phyloP scores from a whole-genome alignment of 2,113 vertebrate species.

The Phaethon lepturus region DNA sequence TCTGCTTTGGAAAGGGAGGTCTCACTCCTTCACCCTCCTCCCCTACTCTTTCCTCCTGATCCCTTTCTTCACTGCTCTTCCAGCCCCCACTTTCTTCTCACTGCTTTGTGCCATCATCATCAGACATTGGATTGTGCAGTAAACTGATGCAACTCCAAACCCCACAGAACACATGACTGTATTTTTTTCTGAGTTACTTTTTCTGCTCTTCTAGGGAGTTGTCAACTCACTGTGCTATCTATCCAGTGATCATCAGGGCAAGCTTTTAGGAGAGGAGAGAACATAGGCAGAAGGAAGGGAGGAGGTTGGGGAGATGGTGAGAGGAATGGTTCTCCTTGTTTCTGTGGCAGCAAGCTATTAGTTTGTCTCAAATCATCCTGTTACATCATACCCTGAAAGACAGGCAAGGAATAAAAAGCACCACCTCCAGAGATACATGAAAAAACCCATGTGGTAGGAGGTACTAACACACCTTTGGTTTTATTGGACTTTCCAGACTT shows the following conservation, averaged over 20 bases:
- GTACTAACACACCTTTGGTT: neutral
- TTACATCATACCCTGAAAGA: neutral
- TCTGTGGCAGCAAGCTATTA: neutral
- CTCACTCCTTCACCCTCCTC: neutral
- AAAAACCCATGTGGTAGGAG: neutral
- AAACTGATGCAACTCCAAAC: neutral
- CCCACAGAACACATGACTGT: neutral
- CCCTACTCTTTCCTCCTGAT: neutral
- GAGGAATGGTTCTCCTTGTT: neutral
- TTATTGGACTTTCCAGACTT: slow-evolving; percentile 42
- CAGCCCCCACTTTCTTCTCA: neutral
- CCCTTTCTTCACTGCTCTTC: neutral
- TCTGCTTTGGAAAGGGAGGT: neutral
- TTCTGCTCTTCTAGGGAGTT: neutral
- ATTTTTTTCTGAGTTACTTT: neutral
- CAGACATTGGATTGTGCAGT: neutral
- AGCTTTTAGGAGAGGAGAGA: neutral
- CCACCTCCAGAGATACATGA: neutral
- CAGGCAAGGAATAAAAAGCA: neutral
- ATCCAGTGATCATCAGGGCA: neutral
- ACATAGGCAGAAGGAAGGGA: neutral
- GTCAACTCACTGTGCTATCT: neutral
- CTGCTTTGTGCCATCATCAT: neutral
- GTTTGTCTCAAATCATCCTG: neutral
- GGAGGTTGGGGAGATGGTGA: neutral